phyloP scores from a whole-genome alignment of 2,113 vertebrate species.

The Lophochroa leadbeateri region DNA sequence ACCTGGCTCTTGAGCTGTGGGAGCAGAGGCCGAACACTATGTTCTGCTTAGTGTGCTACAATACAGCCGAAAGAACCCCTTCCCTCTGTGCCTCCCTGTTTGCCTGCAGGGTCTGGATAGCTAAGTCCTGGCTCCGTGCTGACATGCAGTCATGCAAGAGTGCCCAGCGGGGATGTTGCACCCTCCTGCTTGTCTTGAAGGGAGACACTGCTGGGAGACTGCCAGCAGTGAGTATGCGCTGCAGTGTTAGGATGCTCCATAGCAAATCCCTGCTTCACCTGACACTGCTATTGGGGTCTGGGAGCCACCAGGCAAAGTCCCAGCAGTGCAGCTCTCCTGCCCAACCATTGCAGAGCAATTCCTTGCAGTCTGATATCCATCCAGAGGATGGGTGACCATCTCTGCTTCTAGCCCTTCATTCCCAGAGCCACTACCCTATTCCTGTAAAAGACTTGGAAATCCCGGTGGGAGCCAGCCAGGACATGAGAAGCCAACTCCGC shows the following conservation, averaged over 20 bases:
- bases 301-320: not conserved
- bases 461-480: not conserved
- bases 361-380: not conserved
- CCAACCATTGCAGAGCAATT: not conserved
- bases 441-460: not conserved
- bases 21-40: too few species aligned
- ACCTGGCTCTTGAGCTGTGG: too few species aligned
- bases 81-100: not conserved
- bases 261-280: not conserved
- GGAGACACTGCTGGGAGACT: not conserved
- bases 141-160: rapidly evolving
- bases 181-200: not conserved
- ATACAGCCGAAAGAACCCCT: too few species aligned
- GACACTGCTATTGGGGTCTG: not conserved
- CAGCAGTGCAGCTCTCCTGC: not conserved
- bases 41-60: too few species aligned
- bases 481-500: not conserved
- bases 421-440: not conserved
- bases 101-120: rapidly evolving
- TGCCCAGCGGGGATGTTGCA: not conserved
- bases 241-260: rapidly evolving
- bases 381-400: not conserved
- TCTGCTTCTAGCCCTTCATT: not conserved
- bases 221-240: not conserved
- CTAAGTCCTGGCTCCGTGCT: not conserved